Conservation (phyloP, 2,888 invertebrate genomes). For the Myopa tessellatipennis region DNA sequence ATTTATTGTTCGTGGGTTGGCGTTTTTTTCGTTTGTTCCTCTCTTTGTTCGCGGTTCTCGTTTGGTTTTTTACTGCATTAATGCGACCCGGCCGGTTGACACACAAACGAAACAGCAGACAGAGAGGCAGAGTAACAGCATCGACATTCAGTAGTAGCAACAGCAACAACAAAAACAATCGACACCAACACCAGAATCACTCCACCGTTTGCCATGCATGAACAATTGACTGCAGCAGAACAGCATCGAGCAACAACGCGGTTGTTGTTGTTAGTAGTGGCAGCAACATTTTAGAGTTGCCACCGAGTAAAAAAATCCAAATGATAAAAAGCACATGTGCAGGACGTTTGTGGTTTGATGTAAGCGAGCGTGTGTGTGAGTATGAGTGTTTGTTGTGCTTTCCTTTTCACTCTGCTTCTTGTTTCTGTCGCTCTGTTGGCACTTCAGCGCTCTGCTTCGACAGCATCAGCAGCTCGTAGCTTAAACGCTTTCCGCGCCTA, state of each 20-base stretch:
- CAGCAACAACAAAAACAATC: too few relatives aligned
- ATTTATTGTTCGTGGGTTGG: conserved; percentile 26
- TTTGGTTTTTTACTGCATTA: not conserved
- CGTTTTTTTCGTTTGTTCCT: not conserved
- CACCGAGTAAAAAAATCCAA: conserved; percentile 10
- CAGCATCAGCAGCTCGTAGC: not conserved
- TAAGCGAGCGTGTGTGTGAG: not conserved
- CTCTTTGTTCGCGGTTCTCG: not conserved
- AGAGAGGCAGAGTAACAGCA: not conserved
- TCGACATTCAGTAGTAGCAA: too few relatives aligned
- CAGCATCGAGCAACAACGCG: not conserved
- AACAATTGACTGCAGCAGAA: conserved; percentile 19
- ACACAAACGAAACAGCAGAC: not conserved
- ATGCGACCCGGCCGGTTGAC: not conserved
- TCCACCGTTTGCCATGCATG: conserved; percentile 21
- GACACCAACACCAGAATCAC: not conserved
- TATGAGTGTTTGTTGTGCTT: not conserved
- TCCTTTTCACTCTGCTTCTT: not conserved
- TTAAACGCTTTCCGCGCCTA: conserved; percentile 27
- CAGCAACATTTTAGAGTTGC: conserved; percentile 20
- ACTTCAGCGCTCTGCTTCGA: not conserved
- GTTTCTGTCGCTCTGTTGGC: not conserved
- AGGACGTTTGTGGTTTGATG: conserved; percentile 14
- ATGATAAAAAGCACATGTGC: not conserved
- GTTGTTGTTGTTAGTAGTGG: too few relatives aligned